Evolutionary conservation across 2,888 invertebrate species (phyloP).

Genomic region (Byasa hedistus): DNA sequence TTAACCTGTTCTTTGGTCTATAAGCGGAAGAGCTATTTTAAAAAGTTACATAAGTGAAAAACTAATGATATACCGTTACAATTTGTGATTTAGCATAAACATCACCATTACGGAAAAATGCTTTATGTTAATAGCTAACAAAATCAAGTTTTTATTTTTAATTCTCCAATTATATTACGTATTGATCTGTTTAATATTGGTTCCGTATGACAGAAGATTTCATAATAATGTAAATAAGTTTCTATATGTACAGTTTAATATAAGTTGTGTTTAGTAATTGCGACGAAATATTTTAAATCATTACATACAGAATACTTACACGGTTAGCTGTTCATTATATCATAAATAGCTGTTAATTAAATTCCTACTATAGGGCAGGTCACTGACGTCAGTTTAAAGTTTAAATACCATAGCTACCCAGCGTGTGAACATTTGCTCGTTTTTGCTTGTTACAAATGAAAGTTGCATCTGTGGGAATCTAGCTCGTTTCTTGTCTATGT

Average conservation of each 20-base stretch:
- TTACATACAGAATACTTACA: neutral
- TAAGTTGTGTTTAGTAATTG: too few relatives aligned
- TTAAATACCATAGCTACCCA: constrained; percentile 48
- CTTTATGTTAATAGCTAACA: too few relatives aligned
- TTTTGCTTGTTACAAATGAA: constrained; percentile 75
- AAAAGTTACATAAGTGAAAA: neutral
- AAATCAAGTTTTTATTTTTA: too few relatives aligned
- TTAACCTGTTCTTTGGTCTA: neutral
- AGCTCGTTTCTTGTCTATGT: constrained; percentile 51
- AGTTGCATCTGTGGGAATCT: constrained; percentile 75
- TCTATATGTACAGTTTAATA: too few relatives aligned
- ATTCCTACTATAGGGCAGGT: constrained; percentile 25
- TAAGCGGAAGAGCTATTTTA: neutral
- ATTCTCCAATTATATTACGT: too few relatives aligned
- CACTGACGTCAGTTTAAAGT: constrained; percentile 39
- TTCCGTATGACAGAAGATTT: too few relatives aligned
- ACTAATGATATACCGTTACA: neutral
- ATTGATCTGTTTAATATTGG: too few relatives aligned
- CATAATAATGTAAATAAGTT: too few relatives aligned
- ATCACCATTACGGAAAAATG: too few relatives aligned
- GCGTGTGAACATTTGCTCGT: constrained; percentile 71
- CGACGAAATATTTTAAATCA: too few relatives aligned
- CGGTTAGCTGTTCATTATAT: neutral
- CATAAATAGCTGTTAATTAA: neutral
- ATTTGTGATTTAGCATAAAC: too few relatives aligned